A percentile compares a stretch with the other conserved stretches of the same genome.
Conservation (phyloP, 1,140 invertebrate species). For the Triops cancriformis region DNA sequence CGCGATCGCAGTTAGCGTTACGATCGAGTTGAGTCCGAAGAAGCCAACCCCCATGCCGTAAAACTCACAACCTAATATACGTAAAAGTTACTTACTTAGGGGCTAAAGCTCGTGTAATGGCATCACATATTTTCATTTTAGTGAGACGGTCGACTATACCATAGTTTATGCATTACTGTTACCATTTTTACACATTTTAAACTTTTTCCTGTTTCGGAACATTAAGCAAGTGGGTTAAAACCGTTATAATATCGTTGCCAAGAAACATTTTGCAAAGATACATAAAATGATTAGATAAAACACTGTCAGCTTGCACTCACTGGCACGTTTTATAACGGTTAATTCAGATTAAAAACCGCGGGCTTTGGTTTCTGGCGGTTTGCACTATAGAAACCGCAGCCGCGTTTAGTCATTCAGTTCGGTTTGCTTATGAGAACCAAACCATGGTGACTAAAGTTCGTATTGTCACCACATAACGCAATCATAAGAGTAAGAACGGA, state of each 20-base stretch:
- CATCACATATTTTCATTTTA: background rate
- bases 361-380: background rate
- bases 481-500: too few species aligned
- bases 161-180: background rate
- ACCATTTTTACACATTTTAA: background rate
- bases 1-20: conserved; percentile 45
- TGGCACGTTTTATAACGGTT: background rate
- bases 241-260: too few species aligned
- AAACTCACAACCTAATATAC: conserved; percentile 42
- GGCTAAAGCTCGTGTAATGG: conserved; percentile 23
- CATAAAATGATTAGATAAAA: too few species aligned
- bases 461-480: too few species aligned
- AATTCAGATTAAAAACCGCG: background rate
- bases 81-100: background rate
- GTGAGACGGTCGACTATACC: background rate
- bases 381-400: too few species aligned
- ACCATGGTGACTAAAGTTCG: too few species aligned
- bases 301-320: too few species aligned
- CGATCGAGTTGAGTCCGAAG: conserved; percentile 46
- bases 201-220: background rate
- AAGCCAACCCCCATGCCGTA: conserved; percentile 46
- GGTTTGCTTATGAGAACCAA: too few species aligned
- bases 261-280: too few species aligned
- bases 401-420: too few species aligned
- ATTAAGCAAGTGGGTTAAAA: too few species aligned